Conservation (phyloP, 2,888 invertebrate genomes). For the Phengaris alcon region DNA sequence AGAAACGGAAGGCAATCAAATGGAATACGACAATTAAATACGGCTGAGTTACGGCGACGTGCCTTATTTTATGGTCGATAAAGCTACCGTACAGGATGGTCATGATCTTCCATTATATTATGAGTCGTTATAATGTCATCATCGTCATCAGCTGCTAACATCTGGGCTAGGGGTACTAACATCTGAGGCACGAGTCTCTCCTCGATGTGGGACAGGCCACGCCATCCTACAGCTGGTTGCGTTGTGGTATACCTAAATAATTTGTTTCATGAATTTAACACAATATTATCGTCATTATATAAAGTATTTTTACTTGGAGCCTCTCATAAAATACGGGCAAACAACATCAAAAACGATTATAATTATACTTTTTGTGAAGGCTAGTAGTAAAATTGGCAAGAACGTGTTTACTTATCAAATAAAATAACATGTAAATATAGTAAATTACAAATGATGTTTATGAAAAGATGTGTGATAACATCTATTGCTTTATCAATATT, state of each 20-base stretch:
- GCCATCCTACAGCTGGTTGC: no score
- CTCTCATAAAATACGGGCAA: no score
- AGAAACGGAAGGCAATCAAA: slow-evolving; percentile 21
- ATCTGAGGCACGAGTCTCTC: no score
- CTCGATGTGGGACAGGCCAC: no score
- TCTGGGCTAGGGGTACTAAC: neutral
- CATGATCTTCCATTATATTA: slow-evolving; percentile 3
- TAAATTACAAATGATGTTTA: slow-evolving; percentile 1
- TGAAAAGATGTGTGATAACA: neutral
- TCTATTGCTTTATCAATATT: neutral
- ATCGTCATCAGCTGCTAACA: neutral
- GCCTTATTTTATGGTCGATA: slow-evolving; percentile 18
- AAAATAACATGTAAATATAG: neutral
- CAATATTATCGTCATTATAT: no score
- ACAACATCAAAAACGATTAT: no score
- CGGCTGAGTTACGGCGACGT: slow-evolving; percentile 12
- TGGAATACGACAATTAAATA: slow-evolving; percentile 18
- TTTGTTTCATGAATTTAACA: no score
- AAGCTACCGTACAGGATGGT: slow-evolving; percentile 15
- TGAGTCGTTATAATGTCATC: neutral
- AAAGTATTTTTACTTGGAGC: no score
- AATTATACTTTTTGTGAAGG: neutral
- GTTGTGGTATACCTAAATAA: no score
- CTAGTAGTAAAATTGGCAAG: neutral
- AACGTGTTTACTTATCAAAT: neutral